Base-by-base conservation (phyloP, 2,797 vertebrate genomes). In the Xiphophorus birchmanni region DNA sequence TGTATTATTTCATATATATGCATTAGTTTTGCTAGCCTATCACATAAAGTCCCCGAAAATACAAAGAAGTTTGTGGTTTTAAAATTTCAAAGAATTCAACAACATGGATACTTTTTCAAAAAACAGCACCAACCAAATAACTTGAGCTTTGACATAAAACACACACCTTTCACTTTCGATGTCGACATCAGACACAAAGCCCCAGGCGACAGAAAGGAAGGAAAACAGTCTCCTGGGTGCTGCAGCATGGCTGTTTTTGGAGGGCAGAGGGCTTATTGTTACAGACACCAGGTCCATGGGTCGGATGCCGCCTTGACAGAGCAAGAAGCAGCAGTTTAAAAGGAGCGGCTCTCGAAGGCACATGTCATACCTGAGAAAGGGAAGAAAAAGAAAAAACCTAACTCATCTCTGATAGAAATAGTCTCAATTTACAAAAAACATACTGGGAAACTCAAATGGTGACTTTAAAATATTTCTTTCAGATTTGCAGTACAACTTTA, bases 151-250 rank as follows among this genome's bases (percentile, higher is more conserved):
- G n/a, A 71, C 11, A 44, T 42, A 13, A 67, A 40, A 74, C 63
- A 86, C 88, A 42, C 71, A 95, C 95, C 97, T 96, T 91, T 99
- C 97, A n/a, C 97, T 99, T 87, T 98, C 97, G 9, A 98, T 97
- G 88, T 99, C 98, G 72, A 98, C 98, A 4, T 99, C 98, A 0
- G 98, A 98, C 82, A 99, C 96, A 63, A 99, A 97, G 67, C 98
- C 98, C 98, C 97, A 98, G 81, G 98, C 97, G 83, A 99, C 97
- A 9, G 96, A 96, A n/a, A 99, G 95, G 92, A 98, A 97, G 84
- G 98, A 99, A 89, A 97, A 98, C 45, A 96, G 94, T 74, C 96
- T 97, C 78, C 89, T 94, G 65, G 95, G 94, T 56, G 86, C 79
- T 40, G 91, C 76, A 2, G 85, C 47, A 1, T 83, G 94, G 60